phyloP scores from a whole-genome alignment of 1,140 invertebrate species.

The Psilanteris sp. region DNA sequence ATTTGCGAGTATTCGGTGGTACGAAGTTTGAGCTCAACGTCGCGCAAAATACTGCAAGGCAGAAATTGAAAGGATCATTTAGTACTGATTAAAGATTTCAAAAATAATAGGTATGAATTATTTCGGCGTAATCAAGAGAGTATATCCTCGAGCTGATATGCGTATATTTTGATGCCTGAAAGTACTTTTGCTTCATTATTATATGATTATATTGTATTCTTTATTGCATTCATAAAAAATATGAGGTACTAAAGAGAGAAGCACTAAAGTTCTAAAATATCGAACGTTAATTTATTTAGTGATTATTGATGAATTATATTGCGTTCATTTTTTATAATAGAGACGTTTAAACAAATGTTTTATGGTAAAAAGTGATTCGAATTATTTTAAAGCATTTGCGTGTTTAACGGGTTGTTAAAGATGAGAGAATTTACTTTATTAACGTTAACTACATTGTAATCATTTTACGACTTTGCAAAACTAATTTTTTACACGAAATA shows the following conservation, averaged over 20 bases:
- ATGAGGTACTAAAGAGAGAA: constrained; percentile 45
- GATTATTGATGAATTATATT: constrained; percentile 7
- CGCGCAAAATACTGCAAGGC: too few relatives aligned
- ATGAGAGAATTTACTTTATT: too few relatives aligned
- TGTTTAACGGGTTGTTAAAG: too few relatives aligned
- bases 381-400: too few relatives aligned
- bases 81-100: constrained; percentile 53
- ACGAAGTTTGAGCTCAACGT: too few relatives aligned
- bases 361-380: too few relatives aligned
- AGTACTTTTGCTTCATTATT: constrained; percentile 42
- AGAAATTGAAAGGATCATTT: constrained; percentile 44
- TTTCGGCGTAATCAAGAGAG: constrained; percentile 41
- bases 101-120: constrained; percentile 54
- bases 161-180: constrained; percentile 31
- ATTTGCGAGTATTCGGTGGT: too few relatives aligned
- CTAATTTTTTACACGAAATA: too few relatives aligned
- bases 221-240: constrained; percentile 48
- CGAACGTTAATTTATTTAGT: constrained; percentile 20
- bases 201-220: constrained; percentile 45
- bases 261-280: constrained; percentile 24
- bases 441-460: too few relatives aligned
- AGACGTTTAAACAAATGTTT: too few relatives aligned
- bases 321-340: too few relatives aligned
- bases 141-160: constrained; percentile 36
- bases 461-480: too few relatives aligned